phyloP scores from a whole-genome alignment of 2,113 vertebrate species.

The Gallinago media region DNA sequence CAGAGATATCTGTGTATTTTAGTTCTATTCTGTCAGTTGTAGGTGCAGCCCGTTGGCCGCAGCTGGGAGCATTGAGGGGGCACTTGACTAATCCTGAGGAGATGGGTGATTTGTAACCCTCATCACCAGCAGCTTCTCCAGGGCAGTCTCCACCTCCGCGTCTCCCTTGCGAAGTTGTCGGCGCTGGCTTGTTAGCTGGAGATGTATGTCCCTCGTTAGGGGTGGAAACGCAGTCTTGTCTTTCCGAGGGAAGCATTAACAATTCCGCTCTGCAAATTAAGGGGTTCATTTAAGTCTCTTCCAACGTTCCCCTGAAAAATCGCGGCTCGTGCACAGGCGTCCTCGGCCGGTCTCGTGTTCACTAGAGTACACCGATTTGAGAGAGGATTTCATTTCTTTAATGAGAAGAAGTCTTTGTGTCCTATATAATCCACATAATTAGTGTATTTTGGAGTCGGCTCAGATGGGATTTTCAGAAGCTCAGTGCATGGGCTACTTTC shows the following conservation, averaged over 20 bases:
- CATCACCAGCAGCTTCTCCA: background rate
- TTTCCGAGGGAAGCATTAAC: conserved; percentile 42
- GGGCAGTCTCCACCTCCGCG: background rate
- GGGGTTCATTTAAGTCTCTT: conserved; percentile 44
- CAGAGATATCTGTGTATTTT: background rate
- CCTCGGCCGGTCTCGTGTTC: background rate
- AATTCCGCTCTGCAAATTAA: conserved; percentile 30
- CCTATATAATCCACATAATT: conserved; percentile 28
- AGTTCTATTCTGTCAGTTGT: conserved; percentile 20
- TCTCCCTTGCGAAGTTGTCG: conserved; percentile 25
- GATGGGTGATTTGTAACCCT: conserved; percentile 5
- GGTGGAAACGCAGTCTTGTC: background rate
- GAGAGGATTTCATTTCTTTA: background rate
- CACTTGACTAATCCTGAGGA: background rate
- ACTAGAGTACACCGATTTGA: background rate
- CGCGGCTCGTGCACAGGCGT: background rate
- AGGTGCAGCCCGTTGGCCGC: background rate
- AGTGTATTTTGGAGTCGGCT: background rate
- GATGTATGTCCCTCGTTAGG: conserved; percentile 34
- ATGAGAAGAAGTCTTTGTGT: conserved; percentile 31
- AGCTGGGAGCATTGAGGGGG: background rate
- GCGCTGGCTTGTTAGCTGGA: conserved; percentile 1
- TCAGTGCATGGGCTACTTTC: background rate
- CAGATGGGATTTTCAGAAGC: conserved; percentile 4
- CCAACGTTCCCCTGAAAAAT: background rate